Evolutionary conservation across 2,797 vertebrate species (phyloP).

Genomic region (Betta splendens): DNA sequence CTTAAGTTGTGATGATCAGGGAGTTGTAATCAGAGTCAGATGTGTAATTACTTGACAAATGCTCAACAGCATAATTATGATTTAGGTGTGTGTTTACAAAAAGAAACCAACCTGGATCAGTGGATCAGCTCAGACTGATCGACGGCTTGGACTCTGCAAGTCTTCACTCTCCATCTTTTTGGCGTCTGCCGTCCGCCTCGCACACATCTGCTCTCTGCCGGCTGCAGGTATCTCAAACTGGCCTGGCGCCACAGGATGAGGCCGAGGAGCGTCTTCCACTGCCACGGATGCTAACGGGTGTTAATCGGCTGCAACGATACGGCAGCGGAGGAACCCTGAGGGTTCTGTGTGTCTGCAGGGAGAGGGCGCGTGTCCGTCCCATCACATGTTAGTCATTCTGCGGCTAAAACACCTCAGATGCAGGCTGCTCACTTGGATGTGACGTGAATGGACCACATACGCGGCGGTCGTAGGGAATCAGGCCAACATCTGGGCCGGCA

Average conservation of each 20-base stretch:
- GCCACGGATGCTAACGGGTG: conserved; percentile 6
- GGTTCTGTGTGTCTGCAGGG: too few relatives aligned
- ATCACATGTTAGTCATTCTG: too few relatives aligned
- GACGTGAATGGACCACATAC: conserved; percentile 74
- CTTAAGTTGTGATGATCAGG: conserved; percentile 43
- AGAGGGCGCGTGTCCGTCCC: too few relatives aligned
- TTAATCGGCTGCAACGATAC: conserved; percentile 24
- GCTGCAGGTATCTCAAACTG: conserved; percentile 53
- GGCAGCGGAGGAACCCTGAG: not conserved
- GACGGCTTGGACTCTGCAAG: conserved; percentile 19
- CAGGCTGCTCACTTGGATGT: conserved; percentile 53
- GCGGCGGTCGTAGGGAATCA: conserved; percentile 75
- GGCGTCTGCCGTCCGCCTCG: too few relatives aligned
- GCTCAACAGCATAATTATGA: conserved; percentile 13
- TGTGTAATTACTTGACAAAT: conserved; percentile 17
- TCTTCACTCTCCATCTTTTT: too few relatives aligned
- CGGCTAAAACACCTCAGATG: conserved; percentile 53
- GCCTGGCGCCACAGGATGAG: conserved; percentile 51
- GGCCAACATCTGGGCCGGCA: conserved; percentile 82
- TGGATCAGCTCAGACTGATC: not conserved
- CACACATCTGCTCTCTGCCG: conserved; percentile 73
- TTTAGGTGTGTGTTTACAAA: not conserved
- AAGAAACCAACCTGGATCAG: not conserved
- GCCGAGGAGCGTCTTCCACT: conserved; percentile 16
- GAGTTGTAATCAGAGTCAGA: conserved; percentile 33